Percentiles rank a stretch among this genome's conserved stretches.
phyloP scores from a whole-genome alignment of 2,888 invertebrate genomes.

The Agapetus fuscipes region DNA sequence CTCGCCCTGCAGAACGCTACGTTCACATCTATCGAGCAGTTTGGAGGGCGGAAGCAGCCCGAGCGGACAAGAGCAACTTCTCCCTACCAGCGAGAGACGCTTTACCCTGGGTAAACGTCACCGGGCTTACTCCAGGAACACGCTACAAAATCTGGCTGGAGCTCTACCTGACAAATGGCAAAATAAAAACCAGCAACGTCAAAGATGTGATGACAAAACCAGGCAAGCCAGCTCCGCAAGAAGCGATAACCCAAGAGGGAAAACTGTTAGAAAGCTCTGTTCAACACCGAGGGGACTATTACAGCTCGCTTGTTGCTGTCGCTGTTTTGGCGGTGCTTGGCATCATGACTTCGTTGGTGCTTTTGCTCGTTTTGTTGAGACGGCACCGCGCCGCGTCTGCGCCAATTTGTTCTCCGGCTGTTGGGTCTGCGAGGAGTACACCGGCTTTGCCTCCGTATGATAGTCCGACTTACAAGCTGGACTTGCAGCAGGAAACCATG shows the following conservation, averaged over 20 bases:
- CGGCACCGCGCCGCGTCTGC: slow-evolving; percentile 49
- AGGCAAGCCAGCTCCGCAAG: slow-evolving; percentile 40
- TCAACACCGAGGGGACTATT: slow-evolving; percentile 60
- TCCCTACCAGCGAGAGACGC: slow-evolving; percentile 35
- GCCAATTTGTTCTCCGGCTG: slow-evolving; percentile 38
- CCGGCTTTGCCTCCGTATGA: slow-evolving; percentile 76
- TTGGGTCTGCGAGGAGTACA: slow-evolving; percentile 70
- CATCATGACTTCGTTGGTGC: slow-evolving; percentile 68
- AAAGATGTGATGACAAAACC: slow-evolving; percentile 81
- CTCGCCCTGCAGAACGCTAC: slow-evolving; percentile 81
- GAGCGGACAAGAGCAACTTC: slow-evolving; percentile 38
- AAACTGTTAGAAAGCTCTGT: slow-evolving; percentile 38
- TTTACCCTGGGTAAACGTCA: slow-evolving; percentile 32
- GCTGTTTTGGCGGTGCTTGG: slow-evolving; percentile 81
- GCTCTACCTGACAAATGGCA: slow-evolving; percentile 81
- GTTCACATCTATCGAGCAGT: slow-evolving; percentile 83
- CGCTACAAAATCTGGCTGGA: slow-evolving; percentile 81
- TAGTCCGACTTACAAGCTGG: slow-evolving; percentile 90
- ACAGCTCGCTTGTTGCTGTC: slow-evolving; percentile 79
- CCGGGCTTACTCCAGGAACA: slow-evolving; percentile 50
- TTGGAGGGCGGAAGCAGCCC: slow-evolving; percentile 64
- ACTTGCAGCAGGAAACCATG: slow-evolving; percentile 88
- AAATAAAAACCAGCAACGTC: slow-evolving; percentile 82
- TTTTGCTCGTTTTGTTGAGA: slow-evolving; percentile 70
- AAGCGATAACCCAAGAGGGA: slow-evolving; percentile 23